A percentile compares a stretch with the other conserved stretches of the same genome.
These are phyloP conservation scores for Melanotaenia parkinsoni DNA, from an alignment of 2,797 vertebrate species.

Conservation along the genomic window DNA sequence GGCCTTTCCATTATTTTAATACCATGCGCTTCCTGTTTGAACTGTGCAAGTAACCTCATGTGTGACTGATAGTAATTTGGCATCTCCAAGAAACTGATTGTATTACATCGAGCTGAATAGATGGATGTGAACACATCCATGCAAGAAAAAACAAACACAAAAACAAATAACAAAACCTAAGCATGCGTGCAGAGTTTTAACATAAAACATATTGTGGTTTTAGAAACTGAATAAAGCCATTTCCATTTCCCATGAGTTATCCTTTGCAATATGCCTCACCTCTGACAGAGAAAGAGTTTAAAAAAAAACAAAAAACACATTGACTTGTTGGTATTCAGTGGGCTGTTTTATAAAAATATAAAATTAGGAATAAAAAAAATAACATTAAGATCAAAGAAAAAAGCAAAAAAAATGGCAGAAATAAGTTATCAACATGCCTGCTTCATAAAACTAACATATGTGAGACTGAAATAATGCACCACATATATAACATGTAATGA, in stretches of 20 bases:
- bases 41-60: slow-evolving; percentile 49
- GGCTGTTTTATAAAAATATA: background rate
- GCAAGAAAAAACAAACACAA: background rate
- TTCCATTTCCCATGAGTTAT: background rate
- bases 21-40: slow-evolving; percentile 48
- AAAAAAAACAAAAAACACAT: background rate
- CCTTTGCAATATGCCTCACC: slow-evolving; percentile 5
- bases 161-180: background rate
- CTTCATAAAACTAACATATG: no score
- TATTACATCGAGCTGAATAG: slow-evolving; percentile 50
- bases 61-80: slow-evolving; percentile 52
- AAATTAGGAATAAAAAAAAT: background rate
- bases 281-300: slow-evolving; percentile 8
- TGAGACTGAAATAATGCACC: no score
- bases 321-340: background rate
- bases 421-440: no score
- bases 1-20: slow-evolving; percentile 71
- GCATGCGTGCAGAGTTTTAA: slow-evolving; percentile 21
- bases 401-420: no score
- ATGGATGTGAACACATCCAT: slow-evolving; percentile 27
- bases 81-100: slow-evolving; percentile 49
- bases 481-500: no score
- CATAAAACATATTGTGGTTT: slow-evolving; percentile 24
- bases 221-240: slow-evolving; percentile 7
- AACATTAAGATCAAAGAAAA: no score